Base-by-base conservation (phyloP, 2,888 invertebrate species). In the Scelioninae gen. 2 region DNA sequence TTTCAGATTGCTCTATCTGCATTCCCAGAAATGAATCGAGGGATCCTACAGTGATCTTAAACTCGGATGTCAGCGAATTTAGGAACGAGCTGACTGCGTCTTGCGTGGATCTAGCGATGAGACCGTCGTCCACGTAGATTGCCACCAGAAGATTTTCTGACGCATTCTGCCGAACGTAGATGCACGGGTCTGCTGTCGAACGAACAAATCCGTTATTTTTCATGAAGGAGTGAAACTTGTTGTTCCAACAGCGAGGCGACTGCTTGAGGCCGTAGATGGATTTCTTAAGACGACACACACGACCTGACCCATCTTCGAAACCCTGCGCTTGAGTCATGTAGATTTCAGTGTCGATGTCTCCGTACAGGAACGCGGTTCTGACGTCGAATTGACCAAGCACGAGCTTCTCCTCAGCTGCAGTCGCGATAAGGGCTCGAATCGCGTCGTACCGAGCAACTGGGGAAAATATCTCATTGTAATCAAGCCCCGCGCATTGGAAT, bases 391-490 rank as follows among this genome's bases (percentile, higher is more conserved):
- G 75, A 4, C 72, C 61, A 10, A 77, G 67, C 16, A 58, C 61
- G 6, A 76, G 41, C 7, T 61, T 31, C 41, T 73, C 72, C 39
- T 41, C 25, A 2, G 76, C 67, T 48, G 76, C 75, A 43, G 43
- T 64, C 13, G 71, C 74, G 15, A 77, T 57, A 1, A 75, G 4
- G 0, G 69, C 43, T 18, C 74, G 73, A 48, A 74, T 68, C 1
- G 71, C n/a, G 31, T 65, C 68, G 15, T 68, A 72, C 1, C 64
- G 48, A 18, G 65, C 69, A 11, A 77, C 77, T 13, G 69, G 74
- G 22, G 70, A 70, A 41, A 78, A 77, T 1, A 73, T 77, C 37
- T 77, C 77, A 31, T 71, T 70, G 11, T 76, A 71, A 64, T 73
- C 73, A 35, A 78, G 46, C 39, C 73, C 63, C 28, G 68, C 46